Conservation (phyloP, 2,113 vertebrate genomes). For the Percopsis transmontana region DNA sequence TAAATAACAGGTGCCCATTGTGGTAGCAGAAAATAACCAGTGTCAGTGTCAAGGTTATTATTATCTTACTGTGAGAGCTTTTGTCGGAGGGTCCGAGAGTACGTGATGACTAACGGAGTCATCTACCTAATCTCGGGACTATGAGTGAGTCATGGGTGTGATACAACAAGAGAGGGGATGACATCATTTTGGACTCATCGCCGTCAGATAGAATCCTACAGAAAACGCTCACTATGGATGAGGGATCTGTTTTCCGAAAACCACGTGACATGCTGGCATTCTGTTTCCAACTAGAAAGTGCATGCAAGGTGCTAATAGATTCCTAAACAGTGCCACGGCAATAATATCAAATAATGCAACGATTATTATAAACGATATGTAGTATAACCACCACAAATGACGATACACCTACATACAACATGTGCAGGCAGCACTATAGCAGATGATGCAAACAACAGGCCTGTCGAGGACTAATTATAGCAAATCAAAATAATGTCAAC, state of each 20-base stretch:
- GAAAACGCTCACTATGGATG: conserved; percentile 57
- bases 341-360: no score
- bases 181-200: conserved; percentile 74
- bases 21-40: not conserved
- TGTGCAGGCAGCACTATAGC: conserved; percentile 4
- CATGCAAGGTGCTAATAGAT: conserved; percentile 25
- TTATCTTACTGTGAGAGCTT: conserved; percentile 6
- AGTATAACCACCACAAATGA: not conserved
- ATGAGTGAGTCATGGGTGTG: conserved; percentile 72
- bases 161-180: conserved; percentile 59
- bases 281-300: conserved; percentile 62
- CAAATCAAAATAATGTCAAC: no score
- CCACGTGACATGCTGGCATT: conserved; percentile 70
- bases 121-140: conserved; percentile 63
- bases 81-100: not conserved
- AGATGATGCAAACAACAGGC: conserved; percentile 46
- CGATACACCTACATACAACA: not conserved
- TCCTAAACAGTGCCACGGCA: not conserved
- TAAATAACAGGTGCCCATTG: not conserved
- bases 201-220: conserved; percentile 51
- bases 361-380: no score
- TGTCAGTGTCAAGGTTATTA: conserved; percentile 6
- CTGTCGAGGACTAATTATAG: no score
- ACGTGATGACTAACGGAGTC: conserved; percentile 42
- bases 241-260: conserved; percentile 63